Evolutionary conservation across 2,797 vertebrate species (phyloP), one percentile per base, ranked within the genome.

Genomic region (Onychomys leucogaster): DNA sequence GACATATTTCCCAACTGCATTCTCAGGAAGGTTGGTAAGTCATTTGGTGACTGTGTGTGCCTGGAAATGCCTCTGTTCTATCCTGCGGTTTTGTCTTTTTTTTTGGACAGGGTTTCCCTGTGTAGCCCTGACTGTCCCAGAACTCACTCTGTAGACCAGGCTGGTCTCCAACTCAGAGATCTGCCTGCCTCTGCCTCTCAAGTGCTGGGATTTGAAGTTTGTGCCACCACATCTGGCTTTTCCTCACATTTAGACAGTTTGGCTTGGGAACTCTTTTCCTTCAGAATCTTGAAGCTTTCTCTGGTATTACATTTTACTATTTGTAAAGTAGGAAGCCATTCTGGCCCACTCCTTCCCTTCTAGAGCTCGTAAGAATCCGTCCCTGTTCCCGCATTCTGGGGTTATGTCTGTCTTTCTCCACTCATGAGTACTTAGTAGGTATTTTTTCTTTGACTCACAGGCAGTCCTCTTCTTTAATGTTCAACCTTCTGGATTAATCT

Each of bases 211-310:
- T 67, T 85, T 67, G 32, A 49, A 67, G 83, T 67, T 49, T 4
- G 11, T 49, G 19, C 6, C 6, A 13, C 16, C 16, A 49, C 29
- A 49, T 43, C 43, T 67, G 43, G 27, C 10, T 65, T 46, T 23
- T 46, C 61, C 59, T 46, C 57, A 92, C n/a, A 65, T 91, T 84
- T 75, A 43, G 29, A 81, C 67, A 95, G 57, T 84, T 87, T 87
- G 46, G 23, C 34, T 89, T 82, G 37, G 59, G 93, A 91, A 80
- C 73, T 17, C 27, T 87, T 94, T 96, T 85, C 21, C 27, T 93
- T 67, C 52, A 52, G 61, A 86, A 89, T 49, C 82, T 87, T 76
- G 73, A 81, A 75, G 43, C 59, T 52, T 57, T 76, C 61, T 75
- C 32, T 19, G 27, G 52, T 37, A 46, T 57, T 73, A 0, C 49